Evolutionary conservation across 1,140 invertebrate species (phyloP).

Genomic region (Hypothenemus hampei): DNA sequence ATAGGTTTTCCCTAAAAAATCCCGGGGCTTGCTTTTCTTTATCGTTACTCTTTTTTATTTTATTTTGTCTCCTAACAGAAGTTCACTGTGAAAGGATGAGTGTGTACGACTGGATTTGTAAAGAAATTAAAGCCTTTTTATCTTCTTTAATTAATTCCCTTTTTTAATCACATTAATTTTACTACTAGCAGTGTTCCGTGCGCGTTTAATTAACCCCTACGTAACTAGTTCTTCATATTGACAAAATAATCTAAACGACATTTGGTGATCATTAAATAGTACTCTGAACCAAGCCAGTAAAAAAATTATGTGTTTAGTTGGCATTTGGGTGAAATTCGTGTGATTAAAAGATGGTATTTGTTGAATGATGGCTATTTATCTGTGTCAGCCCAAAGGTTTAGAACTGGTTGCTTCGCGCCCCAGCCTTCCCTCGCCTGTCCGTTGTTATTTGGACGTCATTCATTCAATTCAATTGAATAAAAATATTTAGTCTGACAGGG

Average conservation of each 20-base stretch:
- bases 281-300: slow-evolving; percentile 15
- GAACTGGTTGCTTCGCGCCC: slow-evolving; percentile 28
- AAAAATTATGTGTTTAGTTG: slow-evolving; percentile 32
- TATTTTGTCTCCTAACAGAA: slow-evolving; percentile 26
- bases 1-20: slow-evolving; percentile 25
- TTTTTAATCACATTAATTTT: slow-evolving; percentile 30
- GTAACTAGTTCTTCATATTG: too few relatives aligned
- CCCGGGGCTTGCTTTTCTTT: slow-evolving; percentile 24
- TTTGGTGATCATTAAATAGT: slow-evolving; percentile 25
- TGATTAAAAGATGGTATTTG: slow-evolving; percentile 36
- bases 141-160: slow-evolving; percentile 28
- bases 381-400: slow-evolving; percentile 31
- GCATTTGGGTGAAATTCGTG: slow-evolving; percentile 29
- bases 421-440: slow-evolving; percentile 24
- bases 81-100: slow-evolving; percentile 27
- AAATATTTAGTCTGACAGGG: slow-evolving; percentile 31
- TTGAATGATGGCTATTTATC: slow-evolving; percentile 35
- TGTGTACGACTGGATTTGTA: slow-evolving; percentile 27
- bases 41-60: slow-evolving; percentile 25
- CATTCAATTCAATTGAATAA: slow-evolving; percentile 33
- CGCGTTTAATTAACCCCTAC: too few relatives aligned
- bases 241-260: slow-evolving; percentile 4
- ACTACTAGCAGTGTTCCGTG: slow-evolving; percentile 17
- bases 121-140: slow-evolving; percentile 28
- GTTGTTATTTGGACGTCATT: slow-evolving; percentile 29